phyloP scores from a whole-genome alignment of 1,140 invertebrate species.

The Helicoverpa zea region DNA sequence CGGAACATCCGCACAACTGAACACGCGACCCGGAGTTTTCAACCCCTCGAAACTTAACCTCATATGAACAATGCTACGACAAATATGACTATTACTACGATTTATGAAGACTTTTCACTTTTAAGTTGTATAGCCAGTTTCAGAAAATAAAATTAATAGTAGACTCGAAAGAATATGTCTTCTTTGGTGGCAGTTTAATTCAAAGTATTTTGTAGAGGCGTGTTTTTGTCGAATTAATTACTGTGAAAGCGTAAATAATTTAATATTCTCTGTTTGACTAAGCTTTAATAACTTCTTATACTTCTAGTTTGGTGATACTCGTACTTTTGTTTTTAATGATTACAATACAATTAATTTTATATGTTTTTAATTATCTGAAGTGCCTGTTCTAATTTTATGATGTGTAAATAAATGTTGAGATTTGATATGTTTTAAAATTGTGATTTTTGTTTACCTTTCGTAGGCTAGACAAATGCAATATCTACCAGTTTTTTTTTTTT shows the following conservation, averaged over 20 bases:
- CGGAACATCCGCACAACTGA: slow-evolving; percentile 54
- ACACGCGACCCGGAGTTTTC: slow-evolving; percentile 70
- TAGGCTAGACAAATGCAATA: no score
- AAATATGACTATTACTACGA: neutral
- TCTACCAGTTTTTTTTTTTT: no score
- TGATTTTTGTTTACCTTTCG: neutral
- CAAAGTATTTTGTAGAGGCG: no score
- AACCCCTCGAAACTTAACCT: slow-evolving; percentile 66
- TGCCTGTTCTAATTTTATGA: slow-evolving; percentile 21
- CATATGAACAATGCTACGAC: slow-evolving; percentile 37
- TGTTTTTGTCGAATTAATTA: no score
- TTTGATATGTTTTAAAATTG: neutral
- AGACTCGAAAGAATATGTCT: no score
- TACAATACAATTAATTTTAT: slow-evolving; percentile 4
- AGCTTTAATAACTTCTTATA: neutral
- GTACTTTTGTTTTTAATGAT: neutral
- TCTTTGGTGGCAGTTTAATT: no score
- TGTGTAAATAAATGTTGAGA: slow-evolving; percentile 36
- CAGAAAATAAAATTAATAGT: no score
- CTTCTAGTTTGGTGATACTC: neutral
- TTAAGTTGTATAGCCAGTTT: no score
- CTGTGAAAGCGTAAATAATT: no score
- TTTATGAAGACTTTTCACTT: neutral
- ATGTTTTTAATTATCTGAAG: slow-evolving; percentile 1
- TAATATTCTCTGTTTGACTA: no score